Base-by-base conservation (phyloP, 2,888 invertebrate genomes). In the Plagodis dolabraria region DNA sequence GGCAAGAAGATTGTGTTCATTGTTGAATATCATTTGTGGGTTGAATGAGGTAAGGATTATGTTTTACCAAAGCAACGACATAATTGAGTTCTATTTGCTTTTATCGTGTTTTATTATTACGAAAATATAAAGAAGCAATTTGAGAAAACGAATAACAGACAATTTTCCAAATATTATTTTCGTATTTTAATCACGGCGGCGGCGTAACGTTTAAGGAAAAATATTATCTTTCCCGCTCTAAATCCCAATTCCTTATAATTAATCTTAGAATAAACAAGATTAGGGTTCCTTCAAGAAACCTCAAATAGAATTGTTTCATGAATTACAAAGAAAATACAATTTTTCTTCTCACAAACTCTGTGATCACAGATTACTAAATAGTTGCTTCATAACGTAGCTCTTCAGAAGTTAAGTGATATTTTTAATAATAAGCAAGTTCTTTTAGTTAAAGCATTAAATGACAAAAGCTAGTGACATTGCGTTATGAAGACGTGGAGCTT, bases 261-360 rank as follows among this genome's bases (percentile, higher is more conserved):
- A 81, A 83, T 81, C 80, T 79, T 65, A 79, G 77, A 79, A 81
- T 74, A 77, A 83, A 81, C 74, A 76, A 76, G 78, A 80, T 80
- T 73, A 76, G 49, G 57, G 51, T 33, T 55, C 52, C 22, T 22
- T 49, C 49, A 43, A 53, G 50, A 57, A 67, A 67, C 68, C 60
- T 60, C 67, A 71, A 76, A 74, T 80, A 36, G 8, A 36, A 75
- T 74, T 78, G 75, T 79, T 78, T 83, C 43, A 44, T 40, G 33
- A 35, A 58, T 53, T 40, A 53, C 40, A 34, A 40, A 42, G 42
- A 0, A 50, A 50, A 8, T 7, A 33, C 10, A 33, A 11, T 35
- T 34, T 35, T 42, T 7, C 36, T 36, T 36, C 4, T 22, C 22
- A 22, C 4, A 22, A 22, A 22, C 22, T 22, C 22, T 22, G 22